Conservation (phyloP, 2,113 vertebrate genomes). For the Ramphastos sulfuratus region DNA sequence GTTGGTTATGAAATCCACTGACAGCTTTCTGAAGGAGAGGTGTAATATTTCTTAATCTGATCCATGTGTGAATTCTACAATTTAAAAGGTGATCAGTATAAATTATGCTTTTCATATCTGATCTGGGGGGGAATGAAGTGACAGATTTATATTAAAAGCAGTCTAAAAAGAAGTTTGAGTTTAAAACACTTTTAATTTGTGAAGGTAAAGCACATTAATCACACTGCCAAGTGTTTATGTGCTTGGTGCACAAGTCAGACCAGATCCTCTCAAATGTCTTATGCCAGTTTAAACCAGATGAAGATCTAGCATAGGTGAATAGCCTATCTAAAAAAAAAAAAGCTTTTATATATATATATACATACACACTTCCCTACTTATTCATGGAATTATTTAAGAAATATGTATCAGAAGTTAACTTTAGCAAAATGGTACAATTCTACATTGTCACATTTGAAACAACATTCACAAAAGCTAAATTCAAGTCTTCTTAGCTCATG, state of each 20-base stretch:
- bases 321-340: not conserved
- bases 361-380: too few relatives aligned
- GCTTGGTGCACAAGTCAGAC: not conserved
- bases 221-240: not conserved
- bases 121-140: not conserved
- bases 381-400: not conserved
- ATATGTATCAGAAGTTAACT: not conserved
- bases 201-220: not conserved
- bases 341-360: too few relatives aligned
- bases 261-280: not conserved
- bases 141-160: slow-evolving; percentile 41
- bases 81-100: not conserved
- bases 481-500: slow-evolving; percentile 25
- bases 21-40: not conserved
- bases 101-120: not conserved
- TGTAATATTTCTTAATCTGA: not conserved
- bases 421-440: not conserved
- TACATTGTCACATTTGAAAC: slow-evolving; percentile 16
- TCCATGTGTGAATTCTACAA: not conserved
- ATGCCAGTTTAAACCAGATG: not conserved
- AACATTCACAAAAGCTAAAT: slow-evolving; percentile 51
- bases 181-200: not conserved
- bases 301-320: not conserved
- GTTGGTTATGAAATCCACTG: not conserved
- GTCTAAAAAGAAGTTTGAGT: slow-evolving; percentile 16